Percentiles rank a stretch among this genome's conserved stretches.
Evolutionary conservation across 2,888 invertebrate species (phyloP).

Genomic region (Heteromyza rotundicornis): DNA sequence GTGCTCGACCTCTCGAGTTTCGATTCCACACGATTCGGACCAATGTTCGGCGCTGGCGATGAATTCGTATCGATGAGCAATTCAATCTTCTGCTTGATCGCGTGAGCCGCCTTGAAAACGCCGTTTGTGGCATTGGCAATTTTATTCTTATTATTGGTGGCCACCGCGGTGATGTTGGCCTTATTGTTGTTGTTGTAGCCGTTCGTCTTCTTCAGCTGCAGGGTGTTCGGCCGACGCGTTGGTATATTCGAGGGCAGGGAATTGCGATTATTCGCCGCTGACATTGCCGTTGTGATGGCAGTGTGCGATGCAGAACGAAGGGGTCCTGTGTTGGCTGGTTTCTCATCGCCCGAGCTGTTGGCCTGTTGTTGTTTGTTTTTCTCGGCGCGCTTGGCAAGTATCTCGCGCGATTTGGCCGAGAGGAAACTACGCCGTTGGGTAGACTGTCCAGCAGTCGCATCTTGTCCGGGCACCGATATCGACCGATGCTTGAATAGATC

Average conservation of each 20-base stretch:
- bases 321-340: constrained; percentile 33
- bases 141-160: constrained; percentile 31
- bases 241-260: constrained; percentile 59
- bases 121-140: constrained; percentile 43
- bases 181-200: constrained; percentile 12
- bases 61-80: constrained; percentile 46
- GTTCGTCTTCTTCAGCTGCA: constrained; percentile 53
- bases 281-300: constrained; percentile 40
- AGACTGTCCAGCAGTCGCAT: constrained; percentile 27
- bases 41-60: constrained; percentile 23
- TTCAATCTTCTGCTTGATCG: constrained; percentile 56
- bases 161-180: constrained; percentile 17
- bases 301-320: constrained; percentile 55
- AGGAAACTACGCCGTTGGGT: constrained; percentile 57
- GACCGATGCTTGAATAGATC: constrained; percentile 60
- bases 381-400: constrained; percentile 59
- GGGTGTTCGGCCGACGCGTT: constrained; percentile 55
- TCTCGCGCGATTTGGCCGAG: constrained; percentile 61
- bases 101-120: constrained; percentile 46
- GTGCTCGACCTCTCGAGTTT: constrained; percentile 63
- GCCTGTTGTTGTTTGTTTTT: constrained; percentile 52
- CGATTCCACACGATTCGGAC: constrained; percentile 38
- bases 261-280: constrained; percentile 48
- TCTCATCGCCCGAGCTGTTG: constrained; percentile 43
- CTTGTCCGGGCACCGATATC: constrained; percentile 54